Base-by-base conservation (phyloP, 2,113 vertebrate genomes). In the Lepidothrix coronata region DNA sequence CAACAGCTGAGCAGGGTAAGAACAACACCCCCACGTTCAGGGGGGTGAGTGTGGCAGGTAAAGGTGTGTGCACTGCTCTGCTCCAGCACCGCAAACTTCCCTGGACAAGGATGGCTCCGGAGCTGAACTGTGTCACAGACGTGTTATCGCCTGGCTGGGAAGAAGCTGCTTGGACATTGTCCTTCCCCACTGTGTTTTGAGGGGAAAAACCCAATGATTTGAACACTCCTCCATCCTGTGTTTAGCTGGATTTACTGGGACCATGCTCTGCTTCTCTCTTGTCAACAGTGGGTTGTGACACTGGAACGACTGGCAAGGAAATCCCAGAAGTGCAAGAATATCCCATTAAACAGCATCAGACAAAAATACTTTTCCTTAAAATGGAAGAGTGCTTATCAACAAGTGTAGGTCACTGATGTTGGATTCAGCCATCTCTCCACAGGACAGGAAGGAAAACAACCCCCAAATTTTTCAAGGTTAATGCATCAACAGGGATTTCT, bases 321-420 rank as follows among this genome's bases (percentile, higher is more conserved):
- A 94, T 93, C 84, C 71, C 85, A 89, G 86, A 28, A 74, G 79
- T 48, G 78, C 76, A 96, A 86, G 82, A 95, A 92, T 18, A 91
- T 75, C 86, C 91, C 86, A 58, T 62, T 35, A 88, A 82, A 93
- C 85, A 91, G 91, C 78, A 83, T 62, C 24, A 84, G 68, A 65
- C 49, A 87, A 75, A 95, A 72, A 65, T 8, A 31, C 33, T 90
- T 68, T 49, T 3, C 95, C 89, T 93, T 63, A 28, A 58, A 74
- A 12, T 75, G 52, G 62, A 65, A 68, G 66, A 91, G 81, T 25
- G 61, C 73, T 95, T 81, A 93, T 84, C 78, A 85, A n/a, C 71
- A 66, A 49, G 43, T 25, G 61, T 39, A 66, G 85, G 72, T 62
- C 78, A 68, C 74, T 5, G 55, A 49, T 54, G 92, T 75, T 55